Conservation (phyloP, 2,888 invertebrate species). For the Ormia ochracea region DNA sequence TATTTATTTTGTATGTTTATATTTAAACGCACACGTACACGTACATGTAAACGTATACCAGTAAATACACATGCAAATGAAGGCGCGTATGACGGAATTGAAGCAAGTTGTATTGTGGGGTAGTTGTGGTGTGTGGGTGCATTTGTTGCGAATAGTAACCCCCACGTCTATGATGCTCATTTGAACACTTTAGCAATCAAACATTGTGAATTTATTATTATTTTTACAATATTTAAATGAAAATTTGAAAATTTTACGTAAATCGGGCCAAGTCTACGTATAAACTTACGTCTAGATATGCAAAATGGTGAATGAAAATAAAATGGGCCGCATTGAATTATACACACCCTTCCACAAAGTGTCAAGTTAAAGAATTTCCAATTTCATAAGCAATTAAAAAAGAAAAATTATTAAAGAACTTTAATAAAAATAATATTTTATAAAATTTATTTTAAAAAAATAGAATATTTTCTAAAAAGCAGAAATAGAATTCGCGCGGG, state of each 20-base stretch:
- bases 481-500: too few species aligned
- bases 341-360: too few species aligned
- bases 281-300: too few species aligned
- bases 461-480: too few species aligned
- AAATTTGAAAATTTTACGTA: background rate
- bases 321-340: background rate
- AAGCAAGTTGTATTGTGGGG: background rate
- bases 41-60: background rate
- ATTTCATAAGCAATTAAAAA: too few species aligned
- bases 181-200: background rate
- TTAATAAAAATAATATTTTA: too few species aligned
- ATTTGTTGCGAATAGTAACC: background rate
- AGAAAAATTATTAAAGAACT: too few species aligned
- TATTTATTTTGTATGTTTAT: constrained; percentile 30
- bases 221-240: constrained; percentile 10
- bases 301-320: background rate
- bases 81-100: background rate
- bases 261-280: background rate
- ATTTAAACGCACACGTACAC: background rate
- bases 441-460: too few species aligned
- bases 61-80: background rate
- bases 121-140: background rate
- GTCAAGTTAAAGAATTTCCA: too few species aligned
- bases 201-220: constrained; percentile 9
- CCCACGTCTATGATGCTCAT: background rate